phyloP scores from a whole-genome alignment of 1,140 invertebrate genomes.

The Dinothrombium tinctorium region DNA sequence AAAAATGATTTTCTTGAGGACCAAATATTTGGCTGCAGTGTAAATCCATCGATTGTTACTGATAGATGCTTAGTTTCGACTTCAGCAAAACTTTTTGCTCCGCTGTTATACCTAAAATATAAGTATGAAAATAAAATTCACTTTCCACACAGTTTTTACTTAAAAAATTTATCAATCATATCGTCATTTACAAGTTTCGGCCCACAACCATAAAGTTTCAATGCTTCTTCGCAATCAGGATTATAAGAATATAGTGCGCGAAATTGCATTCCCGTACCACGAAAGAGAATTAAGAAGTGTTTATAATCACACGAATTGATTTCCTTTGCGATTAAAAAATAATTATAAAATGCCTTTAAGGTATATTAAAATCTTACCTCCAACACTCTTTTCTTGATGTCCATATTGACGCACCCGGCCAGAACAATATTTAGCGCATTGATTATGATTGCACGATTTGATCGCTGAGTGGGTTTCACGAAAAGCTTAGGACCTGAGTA shows the following conservation, averaged over 20 bases:
- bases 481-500: slow-evolving; percentile 62
- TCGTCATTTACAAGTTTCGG: slow-evolving; percentile 80
- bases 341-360: slow-evolving; percentile 1
- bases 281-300: slow-evolving; percentile 92
- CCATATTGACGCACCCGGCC: slow-evolving; percentile 82
- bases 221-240: slow-evolving; percentile 68
- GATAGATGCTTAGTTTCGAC: slow-evolving; percentile 97
- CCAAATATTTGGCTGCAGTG: slow-evolving; percentile 92
- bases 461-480: slow-evolving; percentile 84
- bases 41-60: slow-evolving; percentile 97
- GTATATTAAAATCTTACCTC: slow-evolving; percentile 29
- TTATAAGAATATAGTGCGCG: slow-evolving; percentile 90
- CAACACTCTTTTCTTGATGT: slow-evolving; percentile 70
- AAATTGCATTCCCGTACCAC: slow-evolving; percentile 92
- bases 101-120: slow-evolving; percentile 84
- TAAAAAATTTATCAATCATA: slow-evolving; percentile 99
- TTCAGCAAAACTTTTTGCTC: slow-evolving; percentile 87
- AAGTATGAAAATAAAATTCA: slow-evolving; percentile 2
- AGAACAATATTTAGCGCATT: slow-evolving; percentile 98
- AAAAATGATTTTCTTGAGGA: slow-evolving; percentile 88
- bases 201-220: slow-evolving; percentile 82
- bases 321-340: slow-evolving; percentile 28
- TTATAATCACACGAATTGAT: slow-evolving; percentile 80
- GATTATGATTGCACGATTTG: slow-evolving; percentile 82
- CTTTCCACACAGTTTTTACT: slow-evolving; percentile 98